Evolutionary conservation across 2,797 vertebrate genomes (phyloP), one percentile per base, ranked within the genome.

Genomic region (Apodemus agrarius): DNA sequence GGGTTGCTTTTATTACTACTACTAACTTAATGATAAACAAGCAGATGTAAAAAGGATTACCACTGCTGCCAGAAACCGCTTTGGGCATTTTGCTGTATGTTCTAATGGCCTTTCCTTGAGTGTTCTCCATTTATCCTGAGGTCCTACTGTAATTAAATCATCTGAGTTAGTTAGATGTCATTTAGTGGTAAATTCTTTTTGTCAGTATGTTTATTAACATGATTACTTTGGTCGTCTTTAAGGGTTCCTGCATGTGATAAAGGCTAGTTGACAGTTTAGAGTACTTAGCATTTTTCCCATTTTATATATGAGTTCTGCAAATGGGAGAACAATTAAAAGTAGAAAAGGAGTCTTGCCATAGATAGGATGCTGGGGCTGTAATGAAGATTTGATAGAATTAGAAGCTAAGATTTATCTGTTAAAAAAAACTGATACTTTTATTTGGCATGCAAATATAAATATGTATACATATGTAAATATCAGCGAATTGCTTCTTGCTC

Each of bases 71-170:
- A 90, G 65, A 92, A 89, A 83, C 67, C 80, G 72, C 34, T 57
- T 88, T 69, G 92, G 82, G 43, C 72, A 11, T 95, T 95, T 91
- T 96, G 43, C 37, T 93, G 29, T 78, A 86, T 57, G 84, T 75
- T 78, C 13, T 75, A 63, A 94, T 88, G 13, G 29, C 83, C 40
- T 92, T 92, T 78, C 83, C 34, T 43, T 72, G 95, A 74, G 72
- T 97, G 92, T 37, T 93, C 90, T 69, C 59, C 54, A 37, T 79
- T 74, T 63, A 65, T 26, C 86, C 96, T 97, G 96, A 97, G 92
- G 93, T 96, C 96, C 94, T 97, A 75, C 90, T 97, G 93, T 96
- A 95, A 92, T 61, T 79, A 92, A 96, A n/a, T 90, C 22, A 63
- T 90, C 13, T 93, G 92, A 74, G 12, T 86, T 89, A 85, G 57